Evolutionary conservation across 2,888 invertebrate species (phyloP), one percentile per base, ranked within the genome.

Genomic region (Microplitis deprimator): DNA sequence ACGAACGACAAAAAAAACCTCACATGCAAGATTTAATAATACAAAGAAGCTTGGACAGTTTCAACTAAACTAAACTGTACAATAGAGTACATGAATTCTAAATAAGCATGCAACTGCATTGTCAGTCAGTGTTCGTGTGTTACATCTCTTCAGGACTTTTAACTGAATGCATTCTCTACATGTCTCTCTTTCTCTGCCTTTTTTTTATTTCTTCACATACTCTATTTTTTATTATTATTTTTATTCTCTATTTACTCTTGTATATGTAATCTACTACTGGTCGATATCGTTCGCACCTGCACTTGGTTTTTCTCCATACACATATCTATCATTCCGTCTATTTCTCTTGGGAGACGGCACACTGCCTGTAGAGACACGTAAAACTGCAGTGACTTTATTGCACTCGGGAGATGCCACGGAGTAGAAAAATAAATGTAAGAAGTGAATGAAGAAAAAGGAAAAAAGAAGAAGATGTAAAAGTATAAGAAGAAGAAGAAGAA

Each of bases 51-150:
- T 50, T 50, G 50, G 50, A 10, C 50, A 50, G 50, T 50, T 50
- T 38, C 13, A 38, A 65, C 62, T 20, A 65, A 65, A 29, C 38
- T 13, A 65, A 65, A 17, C n/a, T 16, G 17, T 64, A 74, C 13
- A 59, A 64, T 70, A 68, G 64, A 50, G 65, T 59, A 50, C 59
- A 68, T 70, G 64, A 79, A 72, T 71, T 77, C 8, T 20, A 67
- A 64, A 82, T 78, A 81, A 84, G 84, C 84, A 84, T 84, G 84
- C 81, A 82, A 80, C 81, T 84, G 83, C 84, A 84, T 84, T 81
- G 81, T 81, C 81, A 83, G 82, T 83, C 83, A 83, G 83, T 84
- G 83, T 84, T 83, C 82, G 82, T 84, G 83, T 83, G 82, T 83
- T 81, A 81, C 78, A 79, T 77, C 75, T 79, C 79, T 77, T 80